Conservation (phyloP, 1,140 invertebrate genomes). For the Lamellibrachia luymesi region DNA sequence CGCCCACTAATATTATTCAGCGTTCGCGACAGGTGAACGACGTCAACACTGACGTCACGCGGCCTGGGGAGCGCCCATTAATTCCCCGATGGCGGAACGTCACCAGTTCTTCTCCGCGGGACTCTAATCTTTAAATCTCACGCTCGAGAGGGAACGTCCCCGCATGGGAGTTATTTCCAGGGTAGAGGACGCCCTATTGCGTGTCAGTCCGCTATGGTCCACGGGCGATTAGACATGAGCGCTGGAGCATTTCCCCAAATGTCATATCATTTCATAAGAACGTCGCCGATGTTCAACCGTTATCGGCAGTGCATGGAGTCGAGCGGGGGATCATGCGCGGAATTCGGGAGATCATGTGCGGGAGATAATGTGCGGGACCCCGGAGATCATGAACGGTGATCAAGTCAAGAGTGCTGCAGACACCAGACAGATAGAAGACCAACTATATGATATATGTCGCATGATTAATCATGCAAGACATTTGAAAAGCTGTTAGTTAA, state of each 20-base stretch:
- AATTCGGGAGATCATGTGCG: too few species aligned
- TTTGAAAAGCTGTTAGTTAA: not conserved
- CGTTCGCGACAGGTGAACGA: not conserved
- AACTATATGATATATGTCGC: not conserved
- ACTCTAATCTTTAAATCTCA: not conserved
- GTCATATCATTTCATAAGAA: not conserved
- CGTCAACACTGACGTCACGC: not conserved
- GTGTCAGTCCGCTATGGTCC: conserved; percentile 2
- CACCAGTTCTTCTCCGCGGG: not conserved
- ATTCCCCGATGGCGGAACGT: not conserved
- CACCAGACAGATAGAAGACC: not conserved
- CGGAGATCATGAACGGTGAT: not conserved
- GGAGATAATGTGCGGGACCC: not conserved
- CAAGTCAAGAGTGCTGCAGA: too few species aligned
- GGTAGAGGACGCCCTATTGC: not conserved
- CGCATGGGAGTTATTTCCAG: not conserved
- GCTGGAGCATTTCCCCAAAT: not conserved
- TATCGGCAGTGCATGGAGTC: not conserved
- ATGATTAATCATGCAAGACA: not conserved
- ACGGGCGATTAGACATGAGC: not conserved
- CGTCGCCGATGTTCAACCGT: not conserved
- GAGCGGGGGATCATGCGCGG: not conserved
- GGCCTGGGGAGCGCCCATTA: not conserved
- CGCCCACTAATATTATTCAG: not conserved
- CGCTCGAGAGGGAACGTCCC: not conserved